Conservation (phyloP, 92 coral and sea anemone species). For the Pocillopora meandrina region DNA sequence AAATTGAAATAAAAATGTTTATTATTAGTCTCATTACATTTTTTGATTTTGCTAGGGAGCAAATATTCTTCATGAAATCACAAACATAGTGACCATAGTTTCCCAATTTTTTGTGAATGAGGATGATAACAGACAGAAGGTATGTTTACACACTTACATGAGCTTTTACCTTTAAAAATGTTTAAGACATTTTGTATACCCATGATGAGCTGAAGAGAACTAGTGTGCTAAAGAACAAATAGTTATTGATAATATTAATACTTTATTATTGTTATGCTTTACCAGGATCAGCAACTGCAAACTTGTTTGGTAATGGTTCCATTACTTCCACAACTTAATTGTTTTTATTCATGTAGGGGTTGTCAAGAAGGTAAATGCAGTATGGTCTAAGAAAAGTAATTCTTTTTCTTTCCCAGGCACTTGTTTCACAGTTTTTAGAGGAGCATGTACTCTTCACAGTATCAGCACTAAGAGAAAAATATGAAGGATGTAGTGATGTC, state of each 20-base stretch:
- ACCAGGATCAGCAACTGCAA: too few relatives aligned
- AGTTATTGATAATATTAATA: too few relatives aligned
- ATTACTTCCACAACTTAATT: too few relatives aligned
- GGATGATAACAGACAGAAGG: slow-evolving; percentile 10
- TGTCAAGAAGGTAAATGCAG: too few relatives aligned
- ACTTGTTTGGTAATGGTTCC: too few relatives aligned
- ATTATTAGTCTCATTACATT: background rate
- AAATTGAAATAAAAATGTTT: background rate
- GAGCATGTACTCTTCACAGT: slow-evolving; percentile 51
- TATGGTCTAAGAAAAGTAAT: too few relatives aligned
- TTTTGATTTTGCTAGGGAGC: slow-evolving; percentile 13
- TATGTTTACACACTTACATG: background rate
- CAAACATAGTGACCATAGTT: slow-evolving; percentile 31
- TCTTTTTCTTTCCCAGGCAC: slow-evolving; percentile 35
- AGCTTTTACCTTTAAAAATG: too few relatives aligned
- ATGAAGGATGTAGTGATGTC: slow-evolving; percentile 46
- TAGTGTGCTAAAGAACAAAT: too few relatives aligned
- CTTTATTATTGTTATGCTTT: too few relatives aligned
- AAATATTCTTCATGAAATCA: slow-evolving; percentile 1
- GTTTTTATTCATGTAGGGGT: too few relatives aligned
- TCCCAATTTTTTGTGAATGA: background rate
- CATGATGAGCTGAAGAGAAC: background rate
- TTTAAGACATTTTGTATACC: background rate
- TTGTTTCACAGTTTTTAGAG: slow-evolving; percentile 33
- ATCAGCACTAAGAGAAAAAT: slow-evolving; percentile 56